Percentiles rank a stretch among this genome's conserved stretches.
Evolutionary conservation across 1,140 invertebrate species (phyloP).

Genomic region (Trinorchestia longiramus): DNA sequence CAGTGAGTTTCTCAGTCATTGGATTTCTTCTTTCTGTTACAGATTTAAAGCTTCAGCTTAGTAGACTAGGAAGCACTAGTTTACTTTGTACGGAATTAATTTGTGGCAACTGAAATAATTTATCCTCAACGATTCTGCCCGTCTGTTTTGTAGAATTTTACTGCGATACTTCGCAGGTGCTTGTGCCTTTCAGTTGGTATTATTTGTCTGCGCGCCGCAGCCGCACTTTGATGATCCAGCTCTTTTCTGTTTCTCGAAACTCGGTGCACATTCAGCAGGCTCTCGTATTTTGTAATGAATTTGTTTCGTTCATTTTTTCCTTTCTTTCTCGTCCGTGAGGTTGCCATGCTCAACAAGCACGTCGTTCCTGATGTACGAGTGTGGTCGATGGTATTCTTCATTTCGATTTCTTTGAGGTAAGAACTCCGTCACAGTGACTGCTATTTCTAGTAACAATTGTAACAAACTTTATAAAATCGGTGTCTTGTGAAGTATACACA

Average conservation of each 20-base stretch:
- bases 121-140: neutral
- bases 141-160: neutral
- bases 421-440: neutral
- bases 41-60: no score
- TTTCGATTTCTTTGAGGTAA: neutral
- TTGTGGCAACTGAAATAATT: neutral
- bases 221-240: neutral
- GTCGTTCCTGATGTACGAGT: neutral
- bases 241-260: neutral
- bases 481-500: neutral
- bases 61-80: neutral
- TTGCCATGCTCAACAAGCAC: neutral
- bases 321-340: neutral
- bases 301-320: neutral
- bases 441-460: neutral
- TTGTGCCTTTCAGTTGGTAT: neutral
- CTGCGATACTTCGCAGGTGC: neutral
- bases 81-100: neutral
- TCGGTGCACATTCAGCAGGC: neutral
- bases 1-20: neutral
- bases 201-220: neutral
- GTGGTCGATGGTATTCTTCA: neutral
- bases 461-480: neutral
- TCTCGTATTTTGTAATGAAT: neutral
- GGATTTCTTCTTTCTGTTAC: no score